A percentile compares a stretch with the other conserved stretches of the same genome.
These are phyloP conservation scores for Ctenoplectra terminalis DNA, from an alignment of 1,140 invertebrate species.

Conservation along the genomic window DNA sequence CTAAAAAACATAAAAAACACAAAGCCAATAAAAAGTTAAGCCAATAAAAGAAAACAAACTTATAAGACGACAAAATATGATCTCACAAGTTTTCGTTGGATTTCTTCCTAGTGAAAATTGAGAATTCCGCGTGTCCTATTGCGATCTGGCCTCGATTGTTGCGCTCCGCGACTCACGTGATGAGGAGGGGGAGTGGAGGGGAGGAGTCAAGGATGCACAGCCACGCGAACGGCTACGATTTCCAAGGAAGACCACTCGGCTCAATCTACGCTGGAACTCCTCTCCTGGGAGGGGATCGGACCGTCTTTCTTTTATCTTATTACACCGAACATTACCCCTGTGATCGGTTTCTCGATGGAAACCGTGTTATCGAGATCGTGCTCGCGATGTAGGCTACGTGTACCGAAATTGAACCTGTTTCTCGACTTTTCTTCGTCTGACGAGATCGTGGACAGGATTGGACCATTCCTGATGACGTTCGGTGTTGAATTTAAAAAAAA, in stretches of 20 bases:
- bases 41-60: too few relatives aligned
- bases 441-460: too few relatives aligned
- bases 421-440: not conserved
- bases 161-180: not conserved
- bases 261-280: conserved; percentile 72
- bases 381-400: not conserved
- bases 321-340: conserved; percentile 40
- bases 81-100: too few relatives aligned
- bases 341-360: conserved; percentile 24
- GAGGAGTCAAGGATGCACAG: conserved; percentile 33
- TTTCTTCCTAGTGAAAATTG: too few relatives aligned
- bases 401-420: not conserved
- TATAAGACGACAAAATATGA: too few relatives aligned
- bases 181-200: not conserved
- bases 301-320: conserved; percentile 67
- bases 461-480: too few relatives aligned
- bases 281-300: conserved; percentile 27
- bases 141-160: conserved; percentile 33
- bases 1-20: too few relatives aligned
- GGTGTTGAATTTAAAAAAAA: too few relatives aligned
- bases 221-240: conserved; percentile 62
- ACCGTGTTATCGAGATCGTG: not conserved
- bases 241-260: conserved; percentile 76
- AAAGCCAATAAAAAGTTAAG: too few relatives aligned
- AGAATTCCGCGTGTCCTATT: not conserved